These are phyloP conservation scores for Nemurella pictetii DNA, from an alignment of 2,888 invertebrate genomes.

Conservation along the genomic window DNA sequence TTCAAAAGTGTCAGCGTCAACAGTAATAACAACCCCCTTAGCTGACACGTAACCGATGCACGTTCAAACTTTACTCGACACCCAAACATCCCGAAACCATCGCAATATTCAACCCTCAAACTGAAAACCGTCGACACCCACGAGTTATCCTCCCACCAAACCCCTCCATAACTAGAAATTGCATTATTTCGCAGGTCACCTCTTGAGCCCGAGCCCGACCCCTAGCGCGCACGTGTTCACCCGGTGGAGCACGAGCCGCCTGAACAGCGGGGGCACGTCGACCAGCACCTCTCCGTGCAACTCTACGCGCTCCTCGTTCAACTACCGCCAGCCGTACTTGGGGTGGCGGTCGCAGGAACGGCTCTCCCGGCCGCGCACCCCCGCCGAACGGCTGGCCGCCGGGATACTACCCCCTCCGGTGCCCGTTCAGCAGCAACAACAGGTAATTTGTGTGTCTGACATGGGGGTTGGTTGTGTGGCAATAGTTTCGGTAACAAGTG, in stretches of 20 bases:
- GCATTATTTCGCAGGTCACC: slow-evolving; percentile 51
- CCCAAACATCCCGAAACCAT: too few relatives aligned
- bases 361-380: slow-evolving; percentile 76
- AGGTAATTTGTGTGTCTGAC: slow-evolving; percentile 16
- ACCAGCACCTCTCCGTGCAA: slow-evolving; percentile 57
- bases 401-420: slow-evolving; percentile 50
- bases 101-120: too few relatives aligned
- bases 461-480: background rate
- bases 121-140: too few relatives aligned
- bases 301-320: slow-evolving; percentile 70
- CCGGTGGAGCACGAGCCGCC: slow-evolving; percentile 74
- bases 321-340: slow-evolving; percentile 84
- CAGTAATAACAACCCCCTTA: too few relatives aligned
- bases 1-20: too few relatives aligned
- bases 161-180: too few relatives aligned
- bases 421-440: slow-evolving; percentile 37
- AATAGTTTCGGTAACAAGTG: background rate
- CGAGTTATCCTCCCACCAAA: too few relatives aligned
- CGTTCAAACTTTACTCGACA: too few relatives aligned
- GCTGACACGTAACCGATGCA: too few relatives aligned
- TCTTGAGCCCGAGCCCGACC: slow-evolving; percentile 54
- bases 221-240: slow-evolving; percentile 57
- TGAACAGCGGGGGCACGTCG: slow-evolving; percentile 67
- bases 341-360: slow-evolving; percentile 88
- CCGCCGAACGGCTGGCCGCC: slow-evolving; percentile 73